Evolutionary conservation across 2,888 invertebrate genomes (phyloP).

Genomic region (Caenorhabditis wallacei): DNA sequence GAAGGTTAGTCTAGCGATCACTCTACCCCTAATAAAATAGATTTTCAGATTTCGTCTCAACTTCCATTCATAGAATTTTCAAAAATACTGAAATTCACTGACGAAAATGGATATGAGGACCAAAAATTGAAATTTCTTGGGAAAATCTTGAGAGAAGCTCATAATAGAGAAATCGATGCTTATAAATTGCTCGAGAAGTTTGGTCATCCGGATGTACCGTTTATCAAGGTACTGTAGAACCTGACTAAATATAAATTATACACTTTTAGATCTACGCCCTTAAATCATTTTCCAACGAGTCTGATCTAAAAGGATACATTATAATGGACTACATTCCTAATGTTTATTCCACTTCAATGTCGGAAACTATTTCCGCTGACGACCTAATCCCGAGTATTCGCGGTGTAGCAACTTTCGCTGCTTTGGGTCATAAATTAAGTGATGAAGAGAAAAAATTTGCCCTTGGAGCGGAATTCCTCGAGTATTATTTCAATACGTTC

Average conservation of each 20-base stretch:
- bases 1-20: constrained; percentile 26
- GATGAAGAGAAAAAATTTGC: constrained; percentile 15
- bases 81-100: constrained; percentile 25
- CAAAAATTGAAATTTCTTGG: constrained; percentile 23
- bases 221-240: constrained; percentile 26
- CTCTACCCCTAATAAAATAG: neutral
- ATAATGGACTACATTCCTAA: constrained; percentile 36
- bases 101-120: constrained; percentile 31
- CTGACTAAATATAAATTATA: too few relatives aligned
- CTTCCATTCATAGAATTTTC: constrained; percentile 23
- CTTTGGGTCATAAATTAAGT: constrained; percentile 8
- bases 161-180: constrained; percentile 41
- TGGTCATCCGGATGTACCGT: constrained; percentile 41
- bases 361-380: constrained; percentile 24
- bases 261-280: constrained; percentile 15
- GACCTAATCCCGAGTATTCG: constrained; percentile 27
- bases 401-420: constrained; percentile 36
- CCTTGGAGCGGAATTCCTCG: constrained; percentile 24
- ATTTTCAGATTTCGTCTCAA: constrained; percentile 33
- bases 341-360: constrained; percentile 30
- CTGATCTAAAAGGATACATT: constrained; percentile 41
- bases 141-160: constrained; percentile 25
- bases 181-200: constrained; percentile 42
- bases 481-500: constrained; percentile 27
- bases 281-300: constrained; percentile 25